phyloP scores from a whole-genome alignment of 2,113 vertebrate species.

The Anolis carolinensis region DNA sequence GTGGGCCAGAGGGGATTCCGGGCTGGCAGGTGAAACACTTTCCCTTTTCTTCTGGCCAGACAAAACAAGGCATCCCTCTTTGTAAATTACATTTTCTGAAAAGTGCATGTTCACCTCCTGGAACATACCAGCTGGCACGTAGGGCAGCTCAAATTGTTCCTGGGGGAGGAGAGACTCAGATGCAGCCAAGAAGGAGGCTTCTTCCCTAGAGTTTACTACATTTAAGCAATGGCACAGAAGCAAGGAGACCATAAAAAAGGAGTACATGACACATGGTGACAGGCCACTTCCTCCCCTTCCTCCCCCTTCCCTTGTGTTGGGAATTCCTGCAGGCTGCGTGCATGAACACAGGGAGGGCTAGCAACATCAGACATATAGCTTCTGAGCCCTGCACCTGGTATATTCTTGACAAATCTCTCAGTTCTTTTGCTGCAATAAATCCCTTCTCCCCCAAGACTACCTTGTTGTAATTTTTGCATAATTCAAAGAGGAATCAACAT shows the following conservation, averaged over 20 bases:
- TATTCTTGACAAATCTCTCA: not conserved
- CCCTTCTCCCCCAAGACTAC: not conserved
- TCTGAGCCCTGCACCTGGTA: not conserved
- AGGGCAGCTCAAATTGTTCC: slow-evolving; percentile 5
- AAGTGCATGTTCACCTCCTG: not conserved
- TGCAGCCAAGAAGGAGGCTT: not conserved
- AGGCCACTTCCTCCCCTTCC: not conserved
- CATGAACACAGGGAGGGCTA: not conserved
- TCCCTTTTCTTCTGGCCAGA: slow-evolving; percentile 3
- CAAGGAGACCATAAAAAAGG: not conserved
- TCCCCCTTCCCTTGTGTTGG: not conserved
- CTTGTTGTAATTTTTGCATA: not conserved
- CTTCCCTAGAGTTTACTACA: not conserved
- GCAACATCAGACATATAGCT: not conserved
- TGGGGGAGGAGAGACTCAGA: not conserved
- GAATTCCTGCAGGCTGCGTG: slow-evolving; percentile 17
- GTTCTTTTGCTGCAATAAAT: not conserved
- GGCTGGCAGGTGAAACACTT: not conserved
- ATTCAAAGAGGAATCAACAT: not conserved
- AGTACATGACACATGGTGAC: rapidly evolving
- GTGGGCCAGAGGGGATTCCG: slow-evolving; percentile 3
- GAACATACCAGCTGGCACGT: slow-evolving; percentile 10
- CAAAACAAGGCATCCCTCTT: not conserved
- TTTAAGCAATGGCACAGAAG: not conserved
- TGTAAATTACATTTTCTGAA: slow-evolving; percentile 5